Evolutionary conservation across 1,140 invertebrate species (phyloP), one percentile per base, ranked within the genome.

Genomic region (Lethocerus indicus): DNA sequence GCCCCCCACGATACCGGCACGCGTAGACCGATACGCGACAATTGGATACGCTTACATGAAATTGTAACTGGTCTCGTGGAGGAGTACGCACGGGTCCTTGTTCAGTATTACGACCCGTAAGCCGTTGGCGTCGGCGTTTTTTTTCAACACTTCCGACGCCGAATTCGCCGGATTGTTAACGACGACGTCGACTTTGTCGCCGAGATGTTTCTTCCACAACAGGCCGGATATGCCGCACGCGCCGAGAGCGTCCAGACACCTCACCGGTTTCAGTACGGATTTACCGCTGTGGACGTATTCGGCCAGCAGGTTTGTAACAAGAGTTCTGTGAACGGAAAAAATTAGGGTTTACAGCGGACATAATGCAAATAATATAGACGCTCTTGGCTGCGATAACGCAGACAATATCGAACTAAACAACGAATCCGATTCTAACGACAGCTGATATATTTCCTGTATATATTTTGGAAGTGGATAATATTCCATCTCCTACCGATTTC

Each of bases 1-100:
- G 23, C 18, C 23, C 16, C 4, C 18, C 4, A 16, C 23, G 14
- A 39, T 16, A 39, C 18, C 23, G 23, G 14, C 3, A 1, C 23
- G 36, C 18, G 23, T 5, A 9, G 5, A 39, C 2, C 12, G 13
- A n/a, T 39, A 20, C 20, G n/a, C 2, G 23, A n/a, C 9, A 39
- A 39, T 6, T 24, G 26, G 5, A 42, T 42, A 21, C 3, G 45
- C 47, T 44, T 37, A 53, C 52, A 53, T 40, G 20, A 53, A 53
- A 42, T 47, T 53, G 39, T 53, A 53, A 18, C 52, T 47, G 24
- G 37, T n/a, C 20, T 49, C 41, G 32, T 49, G 52, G 16, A 53
- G 47, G 25, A 49, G 29, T 23, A 53, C 32, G 16, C 39, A 43
- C 4, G 52, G 47, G 18, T 53, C 52, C 24, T 49, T 49, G 41